Evolutionary conservation across 2,113 vertebrate genomes (phyloP).

Genomic region (Monopterus albus): DNA sequence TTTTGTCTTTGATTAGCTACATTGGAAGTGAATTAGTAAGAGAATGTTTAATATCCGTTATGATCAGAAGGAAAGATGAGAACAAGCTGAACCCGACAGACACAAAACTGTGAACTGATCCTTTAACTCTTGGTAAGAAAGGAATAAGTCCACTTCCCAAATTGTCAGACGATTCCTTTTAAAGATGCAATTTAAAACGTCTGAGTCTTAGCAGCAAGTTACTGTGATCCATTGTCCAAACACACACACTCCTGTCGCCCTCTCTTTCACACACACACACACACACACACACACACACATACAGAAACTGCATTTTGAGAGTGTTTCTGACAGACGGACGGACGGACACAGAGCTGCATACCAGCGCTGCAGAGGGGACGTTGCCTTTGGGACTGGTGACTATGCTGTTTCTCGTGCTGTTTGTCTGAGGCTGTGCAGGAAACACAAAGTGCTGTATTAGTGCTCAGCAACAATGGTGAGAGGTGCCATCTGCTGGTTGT

Average conservation of each 20-base stretch:
- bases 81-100: too few relatives aligned
- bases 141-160: background rate
- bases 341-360: constrained; percentile 77
- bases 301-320: constrained; percentile 10
- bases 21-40: too few relatives aligned
- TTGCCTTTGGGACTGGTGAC: constrained; percentile 94
- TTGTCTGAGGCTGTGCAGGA: constrained; percentile 90
- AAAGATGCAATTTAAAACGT: too few relatives aligned
- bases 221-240: background rate
- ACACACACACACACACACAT: constrained; percentile 9
- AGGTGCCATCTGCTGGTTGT: constrained; percentile 26
- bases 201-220: too few relatives aligned
- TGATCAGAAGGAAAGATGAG: too few relatives aligned
- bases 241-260: background rate
- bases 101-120: too few relatives aligned
- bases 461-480: constrained; percentile 11
- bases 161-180: background rate
- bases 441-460: constrained; percentile 67
- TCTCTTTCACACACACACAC: background rate
- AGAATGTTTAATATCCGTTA: too few relatives aligned
- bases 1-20: too few relatives aligned
- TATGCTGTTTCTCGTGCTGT: constrained; percentile 93
- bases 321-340: constrained; percentile 3
- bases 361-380: constrained; percentile 89
- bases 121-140: background rate